Conservation (phyloP, 2,797 vertebrate genomes). For the Syndactyla subalaris region DNA sequence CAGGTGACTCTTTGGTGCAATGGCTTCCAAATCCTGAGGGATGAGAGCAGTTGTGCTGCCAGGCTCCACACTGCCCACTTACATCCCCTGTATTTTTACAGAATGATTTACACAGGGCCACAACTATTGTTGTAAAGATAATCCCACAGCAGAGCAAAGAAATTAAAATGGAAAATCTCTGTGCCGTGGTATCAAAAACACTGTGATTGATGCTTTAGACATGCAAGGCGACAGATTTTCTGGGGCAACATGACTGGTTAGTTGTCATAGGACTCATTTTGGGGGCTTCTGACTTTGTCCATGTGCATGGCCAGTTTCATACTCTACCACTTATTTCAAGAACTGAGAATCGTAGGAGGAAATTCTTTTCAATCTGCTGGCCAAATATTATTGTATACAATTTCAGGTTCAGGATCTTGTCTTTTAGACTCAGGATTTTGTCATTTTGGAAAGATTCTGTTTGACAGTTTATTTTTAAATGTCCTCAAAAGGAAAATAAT, state of each 20-base stretch:
- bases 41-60: neutral
- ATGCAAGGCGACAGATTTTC: neutral
- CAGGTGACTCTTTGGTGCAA: neutral
- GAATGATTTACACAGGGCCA: neutral
- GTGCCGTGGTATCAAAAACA: neutral
- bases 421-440: neutral
- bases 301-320: neutral
- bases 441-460: neutral
- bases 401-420: neutral
- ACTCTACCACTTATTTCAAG: neutral
- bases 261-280: neutral
- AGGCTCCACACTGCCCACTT: neutral
- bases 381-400: neutral
- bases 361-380: neutral
- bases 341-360: neutral
- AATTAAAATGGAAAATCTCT: neutral
- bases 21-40: neutral
- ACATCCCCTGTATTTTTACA: neutral
- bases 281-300: neutral
- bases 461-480: slow-evolving; percentile 14
- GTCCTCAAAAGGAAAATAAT: slow-evolving; percentile 1
- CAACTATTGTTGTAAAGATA: neutral
- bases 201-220: neutral
- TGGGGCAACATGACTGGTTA: neutral
- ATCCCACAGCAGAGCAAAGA: neutral